Conservation (phyloP, 2,797 vertebrate species). For the Sternarchorhynchus goeldii region DNA sequence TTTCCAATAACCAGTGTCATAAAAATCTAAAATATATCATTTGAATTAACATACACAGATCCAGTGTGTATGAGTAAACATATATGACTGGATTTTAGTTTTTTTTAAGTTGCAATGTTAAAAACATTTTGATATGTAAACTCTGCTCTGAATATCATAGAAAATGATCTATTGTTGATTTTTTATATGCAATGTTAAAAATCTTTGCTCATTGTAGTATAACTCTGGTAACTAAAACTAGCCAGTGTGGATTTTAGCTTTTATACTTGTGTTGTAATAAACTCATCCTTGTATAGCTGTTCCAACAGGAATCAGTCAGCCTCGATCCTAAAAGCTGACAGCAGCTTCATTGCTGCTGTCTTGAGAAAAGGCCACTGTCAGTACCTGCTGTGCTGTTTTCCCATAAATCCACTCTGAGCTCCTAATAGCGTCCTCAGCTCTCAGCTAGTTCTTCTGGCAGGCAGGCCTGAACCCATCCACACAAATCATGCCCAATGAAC, state of each 20-base stretch:
- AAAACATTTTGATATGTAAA: no score
- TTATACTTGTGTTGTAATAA: background rate
- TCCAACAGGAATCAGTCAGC: background rate
- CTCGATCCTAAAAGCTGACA: background rate
- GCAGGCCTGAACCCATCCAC: conserved; percentile 39
- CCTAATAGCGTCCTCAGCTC: background rate
- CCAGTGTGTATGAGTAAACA: no score
- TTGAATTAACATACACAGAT: no score
- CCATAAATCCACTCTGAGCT: background rate
- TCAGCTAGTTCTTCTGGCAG: conserved; percentile 16
- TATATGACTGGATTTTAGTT: no score
- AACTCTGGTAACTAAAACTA: background rate
- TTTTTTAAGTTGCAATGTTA: no score
- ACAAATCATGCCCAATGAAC: conserved; percentile 16
- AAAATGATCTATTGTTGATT: background rate
- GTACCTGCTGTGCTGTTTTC: conserved; percentile 44
- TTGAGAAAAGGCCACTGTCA: conserved; percentile 28
- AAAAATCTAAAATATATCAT: no score
- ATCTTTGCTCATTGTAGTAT: no score
- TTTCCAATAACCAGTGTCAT: no score
- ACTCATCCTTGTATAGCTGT: background rate
- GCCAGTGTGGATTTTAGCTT: background rate
- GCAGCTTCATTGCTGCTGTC: background rate
- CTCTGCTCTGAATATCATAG: background rate
- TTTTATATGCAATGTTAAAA: background rate